Evolutionary conservation across 1,140 invertebrate genomes (phyloP), one percentile per base, ranked within the genome.

Genomic region (Drosophila novamexicana): DNA sequence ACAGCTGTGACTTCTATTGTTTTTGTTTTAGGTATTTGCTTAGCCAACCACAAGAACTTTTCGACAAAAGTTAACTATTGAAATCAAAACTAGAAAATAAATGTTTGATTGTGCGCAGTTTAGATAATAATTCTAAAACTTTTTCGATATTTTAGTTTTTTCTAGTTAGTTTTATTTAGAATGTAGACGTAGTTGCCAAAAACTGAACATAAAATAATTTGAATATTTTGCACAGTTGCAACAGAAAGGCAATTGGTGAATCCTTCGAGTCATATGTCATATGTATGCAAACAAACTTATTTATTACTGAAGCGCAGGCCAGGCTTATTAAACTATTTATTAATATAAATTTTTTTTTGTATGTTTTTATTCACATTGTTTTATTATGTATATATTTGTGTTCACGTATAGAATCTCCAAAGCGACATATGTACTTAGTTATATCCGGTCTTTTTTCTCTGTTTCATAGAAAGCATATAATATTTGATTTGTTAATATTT

Each of bases 351-450:
- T 34, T 44, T 59, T 9, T 12, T 34, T 34, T 1, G 1, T 0
- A 22, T 12, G 29, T 39, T 22, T 42, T 36, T 16, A n/a, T 32
- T 3, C 6, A 14, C 6, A 7, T 44, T 42, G 8, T 52, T 62
- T 50, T 1, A 18, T 16, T 10, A 16, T 63, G 14, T 14, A 16
- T 54, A 54, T 54, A 39, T 22, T 32, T 8, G 42, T 57, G 9
- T 34, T 44, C 12, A 32, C 1, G 12, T 44, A 54, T 54, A 61
- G 36, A 59, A 39, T 18, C 65, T 63, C 54, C 58, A 63, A 73
- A 79, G 71, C 76, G 78, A 70, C 62, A 66, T 80, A 47, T 62
- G 61, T 32, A 64, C 64, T 45, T 47, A 36, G 29, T 47, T 34
- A 47, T 18, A 45, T 18, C 7, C 56, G 40, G 44, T 69, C 57